Base-by-base conservation (phyloP, 2,888 invertebrate genomes). In the Argyra leucocephala region DNA sequence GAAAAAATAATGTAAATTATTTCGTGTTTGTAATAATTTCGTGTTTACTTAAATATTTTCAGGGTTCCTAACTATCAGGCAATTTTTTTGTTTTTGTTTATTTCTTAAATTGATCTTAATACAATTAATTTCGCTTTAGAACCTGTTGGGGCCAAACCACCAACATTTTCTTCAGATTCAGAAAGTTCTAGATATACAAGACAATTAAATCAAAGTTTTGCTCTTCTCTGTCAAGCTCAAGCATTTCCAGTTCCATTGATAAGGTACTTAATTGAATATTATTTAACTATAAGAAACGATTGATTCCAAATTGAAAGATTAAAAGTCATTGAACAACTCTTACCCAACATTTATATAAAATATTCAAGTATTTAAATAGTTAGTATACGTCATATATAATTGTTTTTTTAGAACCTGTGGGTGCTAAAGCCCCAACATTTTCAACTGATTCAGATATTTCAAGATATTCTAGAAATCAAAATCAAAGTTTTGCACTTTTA, bases 201-300 rank as follows among this genome's bases (percentile, higher is more conserved):
- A 24, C 57, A 21, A 10, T 21, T 67, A 68, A 78, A 77, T 68
- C 80, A 82, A 74, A 80, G 81, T 75, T 82, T 85, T 73, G 83
- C 81, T 69, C 76, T 85, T 71, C 77, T 85, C 66, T 87, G 87
- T 80, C 85, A 85, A 78, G 87, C 86, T 70, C 87, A 87, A 77
- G 85, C 85, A 63, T 85, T 82, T 79, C 87, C 87, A 64, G 81
- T 85, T 67, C 86, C 87, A 65, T 74, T 82, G 71, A 85, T 83
- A 83, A 85, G 86, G 86, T 86, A 83, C 63, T 64, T 48, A n/a
- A n/a, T n/a, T n/a, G n/a, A n/a, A n/a, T n/a, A n/a, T n/a, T n/a
- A n/a, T n/a, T n/a, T n/a, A n/a, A n/a, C n/a, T n/a, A n/a, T 48
- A 18, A 48, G 1, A 48, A 18, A 18, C n/a, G n/a, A 18, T 48